These are phyloP conservation scores for Enoplosus armatus DNA, from an alignment of 2,797 vertebrate species.

Conservation along the genomic window DNA sequence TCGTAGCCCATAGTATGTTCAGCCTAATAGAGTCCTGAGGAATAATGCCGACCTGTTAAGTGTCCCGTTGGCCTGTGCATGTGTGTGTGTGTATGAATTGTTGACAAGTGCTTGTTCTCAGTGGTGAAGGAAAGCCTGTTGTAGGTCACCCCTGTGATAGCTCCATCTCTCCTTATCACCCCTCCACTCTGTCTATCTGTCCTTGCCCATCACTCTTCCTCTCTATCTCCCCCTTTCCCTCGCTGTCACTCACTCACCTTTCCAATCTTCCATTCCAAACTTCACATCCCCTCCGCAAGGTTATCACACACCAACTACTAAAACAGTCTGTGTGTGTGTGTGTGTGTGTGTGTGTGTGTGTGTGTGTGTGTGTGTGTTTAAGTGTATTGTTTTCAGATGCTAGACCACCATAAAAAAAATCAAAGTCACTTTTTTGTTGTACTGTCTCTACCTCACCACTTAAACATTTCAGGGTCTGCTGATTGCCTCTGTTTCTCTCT, in stretches of 20 bases:
- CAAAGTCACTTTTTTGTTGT: slow-evolving; percentile 41
- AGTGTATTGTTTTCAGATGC: slow-evolving; percentile 56
- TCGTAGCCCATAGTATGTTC: slow-evolving; percentile 18
- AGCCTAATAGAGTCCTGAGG: slow-evolving; percentile 42
- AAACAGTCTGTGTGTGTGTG: slow-evolving; percentile 40
- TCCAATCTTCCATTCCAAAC: slow-evolving; percentile 74
- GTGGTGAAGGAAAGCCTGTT: slow-evolving; percentile 58
- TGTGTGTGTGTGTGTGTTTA: slow-evolving; percentile 28
- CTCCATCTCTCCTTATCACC: slow-evolving; percentile 78
- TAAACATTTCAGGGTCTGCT: slow-evolving; percentile 53
- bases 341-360: slow-evolving; percentile 29
- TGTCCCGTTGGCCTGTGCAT: slow-evolving; percentile 23
- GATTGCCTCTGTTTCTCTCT: slow-evolving; percentile 43
- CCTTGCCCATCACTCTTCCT: slow-evolving; percentile 74
- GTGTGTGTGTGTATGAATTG: slow-evolving; percentile 24
- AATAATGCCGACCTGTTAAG: slow-evolving; percentile 49
- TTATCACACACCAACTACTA: slow-evolving; percentile 67
- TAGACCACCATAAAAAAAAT: slow-evolving; percentile 58
- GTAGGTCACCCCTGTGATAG: slow-evolving; percentile 79
- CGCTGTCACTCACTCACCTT: slow-evolving; percentile 76
- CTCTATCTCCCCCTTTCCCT: slow-evolving; percentile 56
- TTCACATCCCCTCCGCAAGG: slow-evolving; percentile 73
- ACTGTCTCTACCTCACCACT: slow-evolving; percentile 38
- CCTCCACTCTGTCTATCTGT: slow-evolving; percentile 76
- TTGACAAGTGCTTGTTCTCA: slow-evolving; percentile 49